Evolutionary conservation across 2,113 vertebrate species (phyloP).

Genomic region (Xiphophorus maculatus): DNA sequence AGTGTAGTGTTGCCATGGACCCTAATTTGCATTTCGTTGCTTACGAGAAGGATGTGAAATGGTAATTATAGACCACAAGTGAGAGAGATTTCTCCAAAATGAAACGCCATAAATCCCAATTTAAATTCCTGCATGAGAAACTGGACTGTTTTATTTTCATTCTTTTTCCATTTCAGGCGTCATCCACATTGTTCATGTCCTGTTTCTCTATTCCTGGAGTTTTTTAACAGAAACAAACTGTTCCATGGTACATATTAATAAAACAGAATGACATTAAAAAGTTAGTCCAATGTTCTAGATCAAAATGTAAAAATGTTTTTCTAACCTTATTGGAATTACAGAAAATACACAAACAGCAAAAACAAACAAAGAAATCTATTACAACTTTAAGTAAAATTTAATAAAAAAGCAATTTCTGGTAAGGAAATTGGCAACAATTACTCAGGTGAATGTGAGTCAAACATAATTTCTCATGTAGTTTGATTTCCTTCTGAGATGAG

Average conservation of each 20-base stretch:
- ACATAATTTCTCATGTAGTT: too few species aligned
- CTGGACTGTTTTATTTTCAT: conserved; percentile 5
- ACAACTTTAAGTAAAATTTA: too few species aligned
- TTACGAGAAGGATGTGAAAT: conserved; percentile 44
- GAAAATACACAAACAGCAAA: not conserved
- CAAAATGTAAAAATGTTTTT: not conserved
- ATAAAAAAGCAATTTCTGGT: too few species aligned
- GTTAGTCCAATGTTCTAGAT: not conserved
- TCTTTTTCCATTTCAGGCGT: conserved; percentile 28
- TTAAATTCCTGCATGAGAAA: conserved; percentile 50
- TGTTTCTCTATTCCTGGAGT: not conserved
- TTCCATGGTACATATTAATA: not conserved
- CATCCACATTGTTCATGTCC: conserved; percentile 11
- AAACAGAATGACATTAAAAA: not conserved
- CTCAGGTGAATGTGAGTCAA: too few species aligned
- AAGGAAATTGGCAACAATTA: too few species aligned
- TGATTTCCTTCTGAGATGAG: too few species aligned
- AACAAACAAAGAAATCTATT: too few species aligned
- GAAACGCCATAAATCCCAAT: conserved; percentile 66
- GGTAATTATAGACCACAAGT: conserved; percentile 62
- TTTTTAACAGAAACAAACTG: not conserved
- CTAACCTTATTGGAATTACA: not conserved
- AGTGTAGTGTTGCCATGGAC: conserved; percentile 51
- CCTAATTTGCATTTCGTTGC: conserved; percentile 71
- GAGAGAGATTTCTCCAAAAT: conserved; percentile 53